Conservation (phyloP, 2,888 invertebrate genomes). For the Listrodromus nycthemerus region DNA sequence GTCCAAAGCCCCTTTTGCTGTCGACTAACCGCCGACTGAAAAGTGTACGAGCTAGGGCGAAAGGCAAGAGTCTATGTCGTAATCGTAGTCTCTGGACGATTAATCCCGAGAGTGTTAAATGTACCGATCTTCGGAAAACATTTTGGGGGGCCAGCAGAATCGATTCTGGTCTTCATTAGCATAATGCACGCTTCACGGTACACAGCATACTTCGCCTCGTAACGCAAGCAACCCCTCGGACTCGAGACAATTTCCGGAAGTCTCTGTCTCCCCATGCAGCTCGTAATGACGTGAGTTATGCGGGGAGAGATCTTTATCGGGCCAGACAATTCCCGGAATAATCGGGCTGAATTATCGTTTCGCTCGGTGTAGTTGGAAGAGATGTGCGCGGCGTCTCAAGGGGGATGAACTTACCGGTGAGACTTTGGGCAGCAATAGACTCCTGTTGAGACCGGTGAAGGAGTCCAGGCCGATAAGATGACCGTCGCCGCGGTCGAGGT, state of each 20-base stretch:
- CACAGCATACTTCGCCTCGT: slow-evolving; percentile 32
- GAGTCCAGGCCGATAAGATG: slow-evolving; percentile 81
- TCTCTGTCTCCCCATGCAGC: neutral
- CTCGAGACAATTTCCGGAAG: slow-evolving; percentile 66
- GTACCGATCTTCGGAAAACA: neutral
- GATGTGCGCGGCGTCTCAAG: neutral
- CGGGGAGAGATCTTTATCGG: slow-evolving; percentile 66
- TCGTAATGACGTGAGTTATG: slow-evolving; percentile 58
- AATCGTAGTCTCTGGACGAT: slow-evolving; percentile 24
- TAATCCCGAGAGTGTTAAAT: slow-evolving; percentile 3
- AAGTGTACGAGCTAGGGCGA: neutral
- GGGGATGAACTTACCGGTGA: slow-evolving; percentile 75
- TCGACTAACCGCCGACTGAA: slow-evolving; percentile 6
- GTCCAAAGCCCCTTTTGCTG: slow-evolving; percentile 24
- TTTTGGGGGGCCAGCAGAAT: slow-evolving; percentile 9
- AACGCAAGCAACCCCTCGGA: slow-evolving; percentile 45
- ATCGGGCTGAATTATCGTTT: slow-evolving; percentile 60
- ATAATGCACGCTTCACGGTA: slow-evolving; percentile 26
- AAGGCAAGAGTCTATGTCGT: slow-evolving; percentile 4
- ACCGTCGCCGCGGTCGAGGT: slow-evolving; percentile 81
- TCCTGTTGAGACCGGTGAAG: slow-evolving; percentile 76
- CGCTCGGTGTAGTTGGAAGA: slow-evolving; percentile 3
- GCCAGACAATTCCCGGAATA: slow-evolving; percentile 49
- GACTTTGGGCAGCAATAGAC: slow-evolving; percentile 78
- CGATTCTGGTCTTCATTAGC: slow-evolving; percentile 46